Evolutionary conservation across 1,140 invertebrate species (phyloP), one percentile per base, ranked within the genome.

Genomic region (Centruroides vittatus): DNA sequence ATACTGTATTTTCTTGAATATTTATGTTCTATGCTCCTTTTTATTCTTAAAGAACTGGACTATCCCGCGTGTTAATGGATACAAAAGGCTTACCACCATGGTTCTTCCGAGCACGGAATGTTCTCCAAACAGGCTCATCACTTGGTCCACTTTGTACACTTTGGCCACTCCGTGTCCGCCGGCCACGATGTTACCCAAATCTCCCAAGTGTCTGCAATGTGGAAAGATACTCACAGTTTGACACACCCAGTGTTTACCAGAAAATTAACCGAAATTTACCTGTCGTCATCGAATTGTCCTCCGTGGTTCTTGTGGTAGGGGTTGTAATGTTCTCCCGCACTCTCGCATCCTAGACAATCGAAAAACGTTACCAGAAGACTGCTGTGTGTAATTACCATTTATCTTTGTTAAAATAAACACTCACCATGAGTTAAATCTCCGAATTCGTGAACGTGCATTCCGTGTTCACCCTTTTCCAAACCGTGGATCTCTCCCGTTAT

Each of bases 361-460:
- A 41, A 41, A 41, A 41, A 23, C 23, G 23, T 23, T 23, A 23
- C 23, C 23, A 23, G 23, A 23, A 23, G 2, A 23, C 23, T 23
- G 23, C 23, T 23, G 23, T 23, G 23, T 23, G 23, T 23, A 23
- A 23, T 23, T 23, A 23, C 23, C 23, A 23, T 23, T 23, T 23
- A 23, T 23, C 23, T 23, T 23, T 23, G 23, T 23, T 23, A 23
- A 41, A 41, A 41, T 41, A 41, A 41, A 51, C 70, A 69, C 41
- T 63, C 67, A 47, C 55, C 58, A 65, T 61, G 57, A 7, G 54
- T 66, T 47, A 64, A 61, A 53, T 59, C 59, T 5, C 61, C 50
- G 48, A 56, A 59, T 49, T 61, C 58, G 55, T 60, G 96, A 62
- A 98, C 82, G 73, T 99, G 96, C 76, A 99, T 98, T 49, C 95